Base-by-base conservation (phyloP, 2,888 invertebrate genomes). In the Cabera pusaria region DNA sequence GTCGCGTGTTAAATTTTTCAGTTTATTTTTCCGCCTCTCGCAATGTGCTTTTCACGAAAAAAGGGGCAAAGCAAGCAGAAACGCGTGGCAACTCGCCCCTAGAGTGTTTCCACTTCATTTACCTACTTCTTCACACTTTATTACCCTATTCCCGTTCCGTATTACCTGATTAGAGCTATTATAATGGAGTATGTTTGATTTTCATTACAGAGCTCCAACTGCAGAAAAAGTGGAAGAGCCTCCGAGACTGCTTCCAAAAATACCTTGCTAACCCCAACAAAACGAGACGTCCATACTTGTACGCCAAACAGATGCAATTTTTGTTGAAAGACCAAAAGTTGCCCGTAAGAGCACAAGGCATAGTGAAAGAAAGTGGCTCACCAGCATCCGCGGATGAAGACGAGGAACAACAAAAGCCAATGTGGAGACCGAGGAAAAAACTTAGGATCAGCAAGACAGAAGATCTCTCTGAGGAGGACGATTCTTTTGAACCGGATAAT, bases 151-250 rank as follows among this genome's bases (percentile, higher is more conserved):
- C n/a, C n/a, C n/a, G n/a, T n/a, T n/a, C n/a, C n/a, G n/a, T n/a
- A n/a, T n/a, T n/a, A n/a, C n/a, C n/a, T n/a, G n/a, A n/a, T n/a
- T n/a, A n/a, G n/a, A n/a, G n/a, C n/a, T n/a, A n/a, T n/a, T n/a
- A n/a, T n/a, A n/a, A n/a, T n/a, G n/a, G n/a, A n/a, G n/a, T n/a
- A n/a, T n/a, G n/a, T n/a, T n/a, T n/a, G n/a, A n/a, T n/a, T 26
- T 43, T 54, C 54, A 34, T 80, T 76, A 38, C 76, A 88, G 88
- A 84, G 63, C 59, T 85, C 3, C 85, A 87, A 57, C 66, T 88
- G 3, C 86, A 87, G 56, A 87, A 85, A 61, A 88, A 87, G 66
- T 88, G 87, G 87, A 88, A 87, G 49, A 81, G 87, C 49, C 77
- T 87, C 6, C 62, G 85, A 12, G 88, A 88, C 44, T 80, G 81